Percentiles rank a stretch among this genome's conserved stretches.
Conservation (phyloP, 2,888 invertebrate species). For the Caenorhabditis sp. region DNA sequence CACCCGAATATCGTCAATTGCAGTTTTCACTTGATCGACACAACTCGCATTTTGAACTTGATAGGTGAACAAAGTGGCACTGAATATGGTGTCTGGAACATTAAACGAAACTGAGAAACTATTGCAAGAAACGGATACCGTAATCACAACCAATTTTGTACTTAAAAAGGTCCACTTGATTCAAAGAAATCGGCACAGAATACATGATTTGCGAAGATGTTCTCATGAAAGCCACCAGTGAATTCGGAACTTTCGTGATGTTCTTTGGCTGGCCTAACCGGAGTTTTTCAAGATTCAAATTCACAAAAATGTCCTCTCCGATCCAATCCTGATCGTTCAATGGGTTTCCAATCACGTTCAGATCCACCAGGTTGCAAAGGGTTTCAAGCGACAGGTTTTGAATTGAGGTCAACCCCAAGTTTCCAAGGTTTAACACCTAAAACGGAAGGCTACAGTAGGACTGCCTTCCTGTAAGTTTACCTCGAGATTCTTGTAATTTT, state of each 20-base stretch:
- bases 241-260: constrained; percentile 16
- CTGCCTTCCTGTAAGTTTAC: constrained; percentile 2
- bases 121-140: constrained; percentile 3
- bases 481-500: constrained; percentile 37
- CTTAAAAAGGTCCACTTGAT: constrained; percentile 3
- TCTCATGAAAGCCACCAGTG: constrained; percentile 47
- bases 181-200: constrained; percentile 24
- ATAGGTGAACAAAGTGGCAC: constrained; percentile 46
- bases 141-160: constrained; percentile 27
- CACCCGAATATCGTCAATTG: constrained; percentile 33
- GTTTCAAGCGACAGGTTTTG: constrained; percentile 38
- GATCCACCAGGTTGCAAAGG: constrained; percentile 31
- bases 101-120: too few species aligned
- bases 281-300: constrained; percentile 35
- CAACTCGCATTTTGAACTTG: constrained; percentile 27
- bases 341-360: constrained; percentile 39
- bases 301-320: constrained; percentile 32
- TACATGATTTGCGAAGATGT: constrained; percentile 52
- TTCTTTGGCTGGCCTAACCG: constrained; percentile 32
- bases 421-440: constrained; percentile 44
- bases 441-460: background rate
- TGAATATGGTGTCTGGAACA: constrained; percentile 35
- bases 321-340: constrained; percentile 30
- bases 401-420: constrained; percentile 29
- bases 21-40: constrained; percentile 6